Evolutionary conservation across 2,888 invertebrate genomes (phyloP), one percentile per base, ranked within the genome.

Genomic region (Stratiomys singularior): DNA sequence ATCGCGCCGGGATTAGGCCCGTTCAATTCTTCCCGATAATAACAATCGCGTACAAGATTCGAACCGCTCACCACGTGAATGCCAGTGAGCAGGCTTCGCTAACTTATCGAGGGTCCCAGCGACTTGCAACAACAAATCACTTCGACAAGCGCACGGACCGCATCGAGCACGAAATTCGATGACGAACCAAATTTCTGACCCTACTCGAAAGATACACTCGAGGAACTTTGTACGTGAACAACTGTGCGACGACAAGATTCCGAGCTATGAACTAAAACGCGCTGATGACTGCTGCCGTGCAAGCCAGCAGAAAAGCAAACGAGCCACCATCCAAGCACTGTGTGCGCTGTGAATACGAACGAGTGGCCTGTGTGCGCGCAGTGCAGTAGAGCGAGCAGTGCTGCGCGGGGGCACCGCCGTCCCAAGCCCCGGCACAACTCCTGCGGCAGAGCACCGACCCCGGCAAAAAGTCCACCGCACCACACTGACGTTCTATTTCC

Each of bases 191-290:
- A 27, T 67, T 28, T 25, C 64, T 64, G 28, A 28, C 25, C 63
- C 63, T 28, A 28, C 63, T 63, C 63, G 63, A 25, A 52, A 52
- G 18, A 18, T 18, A 37, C 37, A 37, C 66, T 66, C 37, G 37
- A 66, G 66, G 18, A 44, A 66, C n/a, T 69, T 44, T 67, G 23
- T 46, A 44, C n/a, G 67, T 21, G 46, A 21, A 46, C 44, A 13
- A 67, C 67, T 46, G 67, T 46, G 46, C 67, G 13, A 67, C 67
- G 46, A 46, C 13, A 44, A 64, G 37, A 25, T 69, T 46, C 28
- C 69, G 15, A 69, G 15, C 69, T 21, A 69, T 27, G 69, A 69
- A 69, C 69, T 46, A n/a, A 60, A 66, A 66, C 37, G n/a, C 66
- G 66, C 60, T 60, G 60, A 21, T 23, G 23, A 25, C 23, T 44